Percentiles rank a stretch among this genome's conserved stretches.
Evolutionary conservation across 2,797 vertebrate species (phyloP).

Genomic region (Acrossocheilus fasciatus): DNA sequence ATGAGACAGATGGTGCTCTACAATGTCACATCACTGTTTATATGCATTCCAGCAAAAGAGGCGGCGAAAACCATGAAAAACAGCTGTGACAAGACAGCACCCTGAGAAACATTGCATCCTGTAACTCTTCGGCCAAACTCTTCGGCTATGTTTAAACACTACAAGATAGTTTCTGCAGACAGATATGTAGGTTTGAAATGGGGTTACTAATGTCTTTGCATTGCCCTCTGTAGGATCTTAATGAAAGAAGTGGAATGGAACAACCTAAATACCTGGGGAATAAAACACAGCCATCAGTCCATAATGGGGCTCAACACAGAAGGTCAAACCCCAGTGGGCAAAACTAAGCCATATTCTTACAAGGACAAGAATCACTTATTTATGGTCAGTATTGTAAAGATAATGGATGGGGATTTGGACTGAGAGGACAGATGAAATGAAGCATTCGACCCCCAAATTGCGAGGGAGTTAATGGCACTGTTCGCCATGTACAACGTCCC

Average conservation of each 20-base stretch:
- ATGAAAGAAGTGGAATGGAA: conserved; percentile 31
- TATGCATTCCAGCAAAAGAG: conserved; percentile 14
- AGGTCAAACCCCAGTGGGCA: conserved; percentile 1
- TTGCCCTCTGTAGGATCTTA: not conserved
- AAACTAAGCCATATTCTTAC: not conserved
- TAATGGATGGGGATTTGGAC: conserved; percentile 17
- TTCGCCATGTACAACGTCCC: not conserved
- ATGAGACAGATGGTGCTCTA: conserved; percentile 29
- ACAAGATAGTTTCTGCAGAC: not conserved
- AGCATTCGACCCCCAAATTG: not conserved
- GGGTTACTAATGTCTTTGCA: not conserved
- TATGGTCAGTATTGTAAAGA: not conserved
- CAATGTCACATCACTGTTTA: conserved; percentile 32
- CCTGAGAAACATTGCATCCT: conserved; percentile 5
- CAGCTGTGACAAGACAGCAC: conserved; percentile 25
- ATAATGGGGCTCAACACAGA: conserved; percentile 9
- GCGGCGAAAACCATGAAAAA: conserved; percentile 17
- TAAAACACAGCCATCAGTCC: not conserved
- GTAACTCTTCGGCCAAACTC: conserved; percentile 10
- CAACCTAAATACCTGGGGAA: conserved; percentile 12
- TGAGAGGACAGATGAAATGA: not conserved
- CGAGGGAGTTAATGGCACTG: not conserved
- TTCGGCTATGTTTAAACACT: conserved; percentile 2
- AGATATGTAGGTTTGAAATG: conserved; percentile 5
- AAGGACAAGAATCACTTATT: not conserved